These are phyloP conservation scores for Microdon myrmicae DNA, from an alignment of 2,888 invertebrate genomes.

Conservation along the genomic window DNA sequence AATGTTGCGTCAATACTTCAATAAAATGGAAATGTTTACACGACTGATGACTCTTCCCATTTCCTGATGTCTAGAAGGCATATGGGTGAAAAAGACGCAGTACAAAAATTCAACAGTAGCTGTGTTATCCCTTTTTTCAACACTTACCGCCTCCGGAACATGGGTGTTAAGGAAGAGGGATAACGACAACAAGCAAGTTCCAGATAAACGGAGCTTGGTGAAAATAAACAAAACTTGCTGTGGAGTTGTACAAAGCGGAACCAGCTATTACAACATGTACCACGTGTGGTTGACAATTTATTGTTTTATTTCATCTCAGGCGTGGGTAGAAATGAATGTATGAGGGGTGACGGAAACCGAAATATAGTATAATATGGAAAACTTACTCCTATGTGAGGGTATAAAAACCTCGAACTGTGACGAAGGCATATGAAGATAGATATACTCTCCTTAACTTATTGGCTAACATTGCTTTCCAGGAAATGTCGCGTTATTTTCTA, in stretches of 20 bases:
- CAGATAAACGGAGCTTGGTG: constrained; percentile 29
- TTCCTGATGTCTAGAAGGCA: not conserved
- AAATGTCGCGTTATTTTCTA: too few relatives aligned
- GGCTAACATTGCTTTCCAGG: too few relatives aligned
- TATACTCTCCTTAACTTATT: too few relatives aligned
- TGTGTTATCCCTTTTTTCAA: constrained; percentile 6
- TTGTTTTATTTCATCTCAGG: constrained; percentile 27
- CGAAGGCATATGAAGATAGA: too few relatives aligned
- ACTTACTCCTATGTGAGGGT: too few relatives aligned
- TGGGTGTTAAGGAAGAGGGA: constrained; percentile 33
- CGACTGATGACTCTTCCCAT: constrained; percentile 1
- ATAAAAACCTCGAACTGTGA: too few relatives aligned
- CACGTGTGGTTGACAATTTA: constrained; percentile 44
- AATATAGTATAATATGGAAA: too few relatives aligned
- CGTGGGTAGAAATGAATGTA: too few relatives aligned
- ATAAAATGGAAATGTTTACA: constrained; percentile 2
- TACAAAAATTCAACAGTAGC: constrained; percentile 10
- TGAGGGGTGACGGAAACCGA: too few relatives aligned
- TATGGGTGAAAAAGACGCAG: constrained; percentile 2
- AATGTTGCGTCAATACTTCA: not conserved
- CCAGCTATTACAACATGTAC: constrained; percentile 29
- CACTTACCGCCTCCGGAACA: too few relatives aligned
- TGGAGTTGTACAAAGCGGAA: constrained; percentile 28
- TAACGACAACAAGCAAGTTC: too few relatives aligned
- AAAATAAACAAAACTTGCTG: constrained; percentile 37